These are phyloP conservation scores for Rhea americana DNA, from an alignment of 2,113 vertebrate genomes.

Conservation along the genomic window DNA sequence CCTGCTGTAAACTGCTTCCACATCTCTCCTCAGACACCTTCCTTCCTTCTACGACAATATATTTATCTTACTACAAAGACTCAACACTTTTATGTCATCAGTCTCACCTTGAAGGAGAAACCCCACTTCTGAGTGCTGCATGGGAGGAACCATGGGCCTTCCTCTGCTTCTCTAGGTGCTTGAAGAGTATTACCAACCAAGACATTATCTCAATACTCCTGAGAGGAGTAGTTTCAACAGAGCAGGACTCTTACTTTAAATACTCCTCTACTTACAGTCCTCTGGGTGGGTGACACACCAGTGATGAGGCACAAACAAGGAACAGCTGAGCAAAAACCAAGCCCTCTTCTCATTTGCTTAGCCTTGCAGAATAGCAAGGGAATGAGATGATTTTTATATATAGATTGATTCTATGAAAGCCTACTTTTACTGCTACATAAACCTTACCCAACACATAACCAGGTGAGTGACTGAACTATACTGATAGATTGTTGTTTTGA, in stretches of 20 bases:
- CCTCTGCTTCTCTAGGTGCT: accelerated
- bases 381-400: no score
- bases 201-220: accelerated
- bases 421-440: no score
- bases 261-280: background rate
- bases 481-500: accelerated
- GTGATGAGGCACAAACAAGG: background rate
- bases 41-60: background rate
- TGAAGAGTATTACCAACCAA: accelerated
- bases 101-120: background rate
- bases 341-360: no score
- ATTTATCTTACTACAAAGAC: background rate
- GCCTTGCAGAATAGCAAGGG: background rate
- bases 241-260: background rate
- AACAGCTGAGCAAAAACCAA: background rate
- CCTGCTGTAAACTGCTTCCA: background rate
- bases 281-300: background rate
- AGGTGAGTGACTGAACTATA: background rate
- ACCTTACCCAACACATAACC: background rate
- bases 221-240: no score
- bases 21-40: background rate
- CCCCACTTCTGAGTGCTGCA: accelerated
- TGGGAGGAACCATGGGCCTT: background rate
- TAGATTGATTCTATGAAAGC: background rate
- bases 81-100: background rate